Base-by-base conservation (phyloP, 2,888 invertebrate genomes). In the Synergus laeviventris region DNA sequence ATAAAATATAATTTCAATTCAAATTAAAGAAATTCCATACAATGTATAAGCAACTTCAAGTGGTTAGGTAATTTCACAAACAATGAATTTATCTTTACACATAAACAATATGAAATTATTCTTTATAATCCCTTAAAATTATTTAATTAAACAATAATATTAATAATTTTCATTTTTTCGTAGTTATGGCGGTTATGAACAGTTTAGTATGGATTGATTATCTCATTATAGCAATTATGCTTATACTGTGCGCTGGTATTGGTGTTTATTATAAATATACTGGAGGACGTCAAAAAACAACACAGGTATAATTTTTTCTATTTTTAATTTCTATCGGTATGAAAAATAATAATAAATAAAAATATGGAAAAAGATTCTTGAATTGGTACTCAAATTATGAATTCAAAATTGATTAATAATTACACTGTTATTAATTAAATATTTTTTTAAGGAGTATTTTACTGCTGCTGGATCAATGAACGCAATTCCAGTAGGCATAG, bases 251-350 rank as follows among this genome's bases (percentile, higher is more conserved):
- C 0, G 92, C 96, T 0, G 91, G 91, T 0, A 96, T 97, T 81
- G 97, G 97, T 8, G 87, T 97, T 56, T 97, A 96, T 87, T 97
- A 96, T 89, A 93, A 96, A 79, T 94, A 97, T 85, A 95, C 95
- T 18, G 97, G 97, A 39, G 97, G 96, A 12, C 95, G 94, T 88
- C 97, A 97, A 89, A 95, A 94, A 91, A 97, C 97, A 1, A 94
- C 95, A 77, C 94, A 95, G 92, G 95, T 95, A 90, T 31, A 31
- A 31, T 31, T 31, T 31, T 31, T 31, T 31, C 31, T 31, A 31
- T 31, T 31, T 31, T 31, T 31, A 31, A 31, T 31, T 31, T 31
- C 5, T 31, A 31, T 31, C 4, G 31, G 5, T 7, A n/a, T 7
- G 31, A 38, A 14, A 36, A 73, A 11, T 24, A 24, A 16, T 31